A percentile compares a stretch with the other conserved stretches of the same genome.
phyloP scores from a whole-genome alignment of 37 sponge, comb jelly and placozoan species.

The Petrosia ficiformis region DNA sequence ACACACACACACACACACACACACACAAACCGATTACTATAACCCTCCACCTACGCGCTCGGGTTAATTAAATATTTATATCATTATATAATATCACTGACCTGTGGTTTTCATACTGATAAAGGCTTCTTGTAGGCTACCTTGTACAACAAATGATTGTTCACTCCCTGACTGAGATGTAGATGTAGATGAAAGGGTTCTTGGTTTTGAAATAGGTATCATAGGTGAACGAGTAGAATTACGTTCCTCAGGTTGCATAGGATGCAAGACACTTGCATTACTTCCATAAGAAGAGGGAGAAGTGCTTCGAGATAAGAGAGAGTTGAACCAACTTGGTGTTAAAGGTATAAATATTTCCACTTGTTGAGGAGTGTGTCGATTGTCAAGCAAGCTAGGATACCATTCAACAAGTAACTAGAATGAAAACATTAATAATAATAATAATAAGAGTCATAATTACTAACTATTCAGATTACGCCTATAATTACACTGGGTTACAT shows the following conservation, averaged over 20 bases:
- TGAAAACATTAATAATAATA: neutral
- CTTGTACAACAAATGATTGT: neutral
- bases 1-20: too few species aligned
- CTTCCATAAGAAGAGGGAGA: neutral
- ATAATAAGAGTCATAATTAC: neutral
- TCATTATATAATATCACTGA: too few species aligned
- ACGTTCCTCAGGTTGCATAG: neutral
- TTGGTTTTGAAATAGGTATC: neutral
- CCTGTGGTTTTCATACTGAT: neutral
- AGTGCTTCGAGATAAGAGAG: neutral
- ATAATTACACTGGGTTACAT: too few species aligned
- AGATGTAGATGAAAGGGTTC: neutral
- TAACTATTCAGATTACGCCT: neutral
- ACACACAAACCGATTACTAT: too few species aligned
- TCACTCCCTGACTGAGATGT: neutral
- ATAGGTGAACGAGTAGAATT: neutral
- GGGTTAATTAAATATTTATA: too few species aligned
- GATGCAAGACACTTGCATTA: neutral
- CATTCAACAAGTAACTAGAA: conserved; percentile 26
- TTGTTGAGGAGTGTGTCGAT: neutral
- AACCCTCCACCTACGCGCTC: too few species aligned
- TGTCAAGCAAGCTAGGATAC: conserved; percentile 39
- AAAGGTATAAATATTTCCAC: conserved; percentile 46
- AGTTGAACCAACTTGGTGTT: neutral
- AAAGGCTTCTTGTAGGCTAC: conserved; percentile 2